phyloP scores from a whole-genome alignment of 2,888 invertebrate genomes.

The Harpagoxenus sublaevis region DNA sequence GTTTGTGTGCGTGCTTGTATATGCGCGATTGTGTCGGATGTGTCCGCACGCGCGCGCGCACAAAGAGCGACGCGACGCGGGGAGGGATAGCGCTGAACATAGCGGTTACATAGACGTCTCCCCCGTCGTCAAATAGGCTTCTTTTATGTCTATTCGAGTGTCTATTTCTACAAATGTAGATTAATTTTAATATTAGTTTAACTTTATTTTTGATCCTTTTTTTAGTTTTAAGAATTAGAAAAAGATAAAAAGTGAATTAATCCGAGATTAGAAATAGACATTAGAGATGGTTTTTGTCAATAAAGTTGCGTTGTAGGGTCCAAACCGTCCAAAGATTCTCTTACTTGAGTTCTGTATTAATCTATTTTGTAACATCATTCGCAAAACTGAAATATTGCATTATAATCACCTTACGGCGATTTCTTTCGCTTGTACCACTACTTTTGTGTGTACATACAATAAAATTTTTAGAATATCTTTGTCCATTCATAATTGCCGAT shows the following conservation, averaged over 20 bases:
- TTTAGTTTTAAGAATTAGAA: too few relatives aligned
- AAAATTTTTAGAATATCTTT: background rate
- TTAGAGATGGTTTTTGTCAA: background rate
- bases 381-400: background rate
- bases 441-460: background rate
- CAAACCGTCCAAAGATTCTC: background rate
- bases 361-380: background rate
- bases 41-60: conserved; percentile 45
- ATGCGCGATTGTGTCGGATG: conserved; percentile 30
- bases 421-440: background rate
- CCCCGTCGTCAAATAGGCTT: background rate
- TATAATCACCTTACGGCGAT: background rate
- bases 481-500: background rate
- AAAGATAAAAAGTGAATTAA: too few relatives aligned
- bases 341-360: background rate
- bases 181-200: too few relatives aligned
- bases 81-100: conserved; percentile 10
- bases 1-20: background rate
- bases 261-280: too few relatives aligned
- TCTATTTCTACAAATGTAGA: too few relatives aligned
- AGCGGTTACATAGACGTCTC: conserved; percentile 31
- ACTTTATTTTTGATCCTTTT: too few relatives aligned
- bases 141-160: background rate
- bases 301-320: background rate
- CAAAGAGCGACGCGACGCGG: background rate